Evolutionary conservation across 2,113 vertebrate species (phyloP).

Genomic region (Turnix velox): DNA sequence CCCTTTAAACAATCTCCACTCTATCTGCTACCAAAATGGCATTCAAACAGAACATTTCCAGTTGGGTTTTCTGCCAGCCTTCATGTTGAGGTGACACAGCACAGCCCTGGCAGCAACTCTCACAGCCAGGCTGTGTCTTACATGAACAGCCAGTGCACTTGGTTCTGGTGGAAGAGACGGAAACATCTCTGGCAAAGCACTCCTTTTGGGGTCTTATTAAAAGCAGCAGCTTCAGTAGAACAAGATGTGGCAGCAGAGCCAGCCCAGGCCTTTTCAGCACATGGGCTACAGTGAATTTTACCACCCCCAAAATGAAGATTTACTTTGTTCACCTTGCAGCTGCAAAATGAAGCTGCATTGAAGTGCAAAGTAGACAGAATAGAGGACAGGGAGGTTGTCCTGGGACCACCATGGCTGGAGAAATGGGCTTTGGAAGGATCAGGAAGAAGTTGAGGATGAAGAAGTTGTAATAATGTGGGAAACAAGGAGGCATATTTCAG

Average conservation of each 20-base stretch:
- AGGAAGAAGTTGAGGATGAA: neutral
- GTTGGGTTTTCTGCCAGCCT: neutral
- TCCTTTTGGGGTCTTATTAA: neutral
- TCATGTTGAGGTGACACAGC: neutral
- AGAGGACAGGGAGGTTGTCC: neutral
- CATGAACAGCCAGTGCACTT: neutral
- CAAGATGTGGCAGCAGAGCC: neutral
- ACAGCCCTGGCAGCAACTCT: neutral
- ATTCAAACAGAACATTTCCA: neutral
- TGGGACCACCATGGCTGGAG: neutral
- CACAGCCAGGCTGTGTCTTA: rapidly evolving
- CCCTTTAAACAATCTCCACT: neutral
- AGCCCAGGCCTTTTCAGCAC: neutral
- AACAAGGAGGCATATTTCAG: neutral
- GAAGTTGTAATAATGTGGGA: neutral
- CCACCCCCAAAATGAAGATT: neutral
- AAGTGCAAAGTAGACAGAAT: neutral
- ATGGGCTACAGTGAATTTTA: neutral
- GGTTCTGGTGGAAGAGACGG: neutral
- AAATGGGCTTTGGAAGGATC: neutral
- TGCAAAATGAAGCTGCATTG: neutral
- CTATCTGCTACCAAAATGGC: neutral
- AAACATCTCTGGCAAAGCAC: neutral
- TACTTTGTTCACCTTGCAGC: neutral
- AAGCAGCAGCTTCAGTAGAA: constrained; percentile 21